Evolutionary conservation across 2,797 vertebrate species (phyloP).

Genomic region (Cercopithecus petaurista): DNA sequence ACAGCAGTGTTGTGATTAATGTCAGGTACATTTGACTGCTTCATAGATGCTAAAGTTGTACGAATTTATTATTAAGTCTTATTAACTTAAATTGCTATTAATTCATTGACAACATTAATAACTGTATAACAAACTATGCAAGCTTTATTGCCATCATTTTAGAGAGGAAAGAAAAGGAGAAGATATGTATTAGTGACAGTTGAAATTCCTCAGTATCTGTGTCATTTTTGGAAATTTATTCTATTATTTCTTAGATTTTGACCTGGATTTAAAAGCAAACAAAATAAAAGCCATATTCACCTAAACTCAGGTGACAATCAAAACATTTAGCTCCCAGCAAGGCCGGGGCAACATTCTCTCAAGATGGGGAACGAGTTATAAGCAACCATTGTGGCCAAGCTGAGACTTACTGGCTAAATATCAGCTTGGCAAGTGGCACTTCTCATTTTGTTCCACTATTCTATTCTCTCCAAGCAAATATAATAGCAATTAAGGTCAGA

Average conservation of each 20-base stretch:
- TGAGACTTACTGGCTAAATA: background rate
- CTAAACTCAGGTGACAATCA: background rate
- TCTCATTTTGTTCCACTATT: conserved; percentile 23
- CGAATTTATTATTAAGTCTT: background rate
- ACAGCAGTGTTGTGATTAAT: background rate
- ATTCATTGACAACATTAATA: background rate
- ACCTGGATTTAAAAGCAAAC: conserved; percentile 4
- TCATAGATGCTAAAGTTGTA: background rate
- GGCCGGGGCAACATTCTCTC: background rate
- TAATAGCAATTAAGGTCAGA: conserved; percentile 46
- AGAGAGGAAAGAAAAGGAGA: background rate
- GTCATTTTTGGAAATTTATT: background rate
- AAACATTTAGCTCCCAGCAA: background rate
- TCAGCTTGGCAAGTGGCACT: background rate
- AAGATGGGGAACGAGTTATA: background rate
- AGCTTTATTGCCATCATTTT: background rate
- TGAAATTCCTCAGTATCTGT: background rate
- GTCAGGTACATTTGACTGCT: background rate
- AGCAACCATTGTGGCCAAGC: background rate
- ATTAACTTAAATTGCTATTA: background rate
- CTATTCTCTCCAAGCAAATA: conserved; percentile 42
- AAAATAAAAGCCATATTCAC: background rate
- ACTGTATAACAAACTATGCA: background rate
- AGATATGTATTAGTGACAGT: background rate
- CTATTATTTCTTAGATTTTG: background rate